Percentiles rank a stretch among this genome's conserved stretches.
phyloP scores from a whole-genome alignment of 2,797 vertebrate genomes.

The Triplophysa bombifrons region DNA sequence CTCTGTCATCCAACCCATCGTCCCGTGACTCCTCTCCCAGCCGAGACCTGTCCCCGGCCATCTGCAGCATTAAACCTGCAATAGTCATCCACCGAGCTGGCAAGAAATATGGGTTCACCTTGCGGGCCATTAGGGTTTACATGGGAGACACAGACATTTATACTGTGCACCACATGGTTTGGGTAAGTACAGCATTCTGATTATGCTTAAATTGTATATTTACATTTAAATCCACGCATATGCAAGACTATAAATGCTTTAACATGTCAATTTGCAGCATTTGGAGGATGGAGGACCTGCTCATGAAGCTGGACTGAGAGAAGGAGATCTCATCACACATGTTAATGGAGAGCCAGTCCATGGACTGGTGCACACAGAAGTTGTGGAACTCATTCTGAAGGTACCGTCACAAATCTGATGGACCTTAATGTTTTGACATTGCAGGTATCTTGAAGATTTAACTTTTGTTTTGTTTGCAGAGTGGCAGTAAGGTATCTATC shows the following conservation, averaged over 20 bases:
- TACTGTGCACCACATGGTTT: constrained; percentile 97
- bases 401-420: constrained; percentile 64
- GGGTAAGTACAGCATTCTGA: constrained; percentile 80
- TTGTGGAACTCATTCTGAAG: constrained; percentile 97
- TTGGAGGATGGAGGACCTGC: constrained; percentile 92
- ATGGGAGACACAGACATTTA: constrained; percentile 96
- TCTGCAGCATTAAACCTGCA: constrained; percentile 82
- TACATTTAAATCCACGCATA: not conserved
- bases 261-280: constrained; percentile 73
- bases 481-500: constrained; percentile 93
- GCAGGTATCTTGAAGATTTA: not conserved
- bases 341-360: constrained; percentile 94
- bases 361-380: constrained; percentile 95
- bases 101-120: constrained; percentile 97
- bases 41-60: constrained; percentile 89
- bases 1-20: constrained; percentile 94
- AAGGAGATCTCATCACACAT: constrained; percentile 95
- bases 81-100: constrained; percentile 90
- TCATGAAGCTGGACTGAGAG: constrained; percentile 88
- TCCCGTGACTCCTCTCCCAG: constrained; percentile 97
- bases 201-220: not conserved
- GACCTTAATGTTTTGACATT: not conserved
- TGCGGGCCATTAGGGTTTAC: constrained; percentile 95
- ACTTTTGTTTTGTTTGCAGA: constrained; percentile 73
- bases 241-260: not conserved